Conservation (phyloP, 2,113 vertebrate species). For the Pterocles orientalis region DNA sequence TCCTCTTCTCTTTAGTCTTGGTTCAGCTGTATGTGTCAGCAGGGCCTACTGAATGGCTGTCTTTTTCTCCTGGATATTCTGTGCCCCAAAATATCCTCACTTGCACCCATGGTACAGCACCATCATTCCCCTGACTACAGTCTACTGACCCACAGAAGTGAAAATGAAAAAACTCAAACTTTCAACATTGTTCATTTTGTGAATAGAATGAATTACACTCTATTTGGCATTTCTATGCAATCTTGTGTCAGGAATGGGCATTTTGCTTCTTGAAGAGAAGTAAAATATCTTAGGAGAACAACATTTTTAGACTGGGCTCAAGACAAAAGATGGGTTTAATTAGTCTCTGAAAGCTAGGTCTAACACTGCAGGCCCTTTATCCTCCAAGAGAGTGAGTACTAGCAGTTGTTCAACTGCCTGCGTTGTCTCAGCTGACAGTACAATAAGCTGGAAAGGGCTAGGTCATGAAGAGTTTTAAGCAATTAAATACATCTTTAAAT, state of each 20-base stretch:
- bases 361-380: neutral
- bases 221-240: neutral
- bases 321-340: neutral
- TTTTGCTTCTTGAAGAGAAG: neutral
- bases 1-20: neutral
- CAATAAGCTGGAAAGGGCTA: neutral
- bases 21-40: neutral
- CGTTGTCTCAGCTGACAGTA: neutral
- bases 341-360: neutral
- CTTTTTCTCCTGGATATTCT: neutral
- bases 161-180: neutral
- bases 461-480: neutral
- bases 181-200: neutral
- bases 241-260: neutral
- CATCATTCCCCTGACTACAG: neutral
- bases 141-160: neutral
- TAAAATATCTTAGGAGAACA: neutral
- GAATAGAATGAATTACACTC: neutral
- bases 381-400: neutral
- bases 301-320: neutral
- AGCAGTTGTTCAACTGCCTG: neutral
- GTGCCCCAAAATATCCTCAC: neutral
- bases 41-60: neutral
- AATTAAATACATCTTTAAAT: slow-evolving; percentile 30
- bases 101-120: neutral